Conservation (phyloP, 2,113 vertebrate species). For the Bubo scandiacus region DNA sequence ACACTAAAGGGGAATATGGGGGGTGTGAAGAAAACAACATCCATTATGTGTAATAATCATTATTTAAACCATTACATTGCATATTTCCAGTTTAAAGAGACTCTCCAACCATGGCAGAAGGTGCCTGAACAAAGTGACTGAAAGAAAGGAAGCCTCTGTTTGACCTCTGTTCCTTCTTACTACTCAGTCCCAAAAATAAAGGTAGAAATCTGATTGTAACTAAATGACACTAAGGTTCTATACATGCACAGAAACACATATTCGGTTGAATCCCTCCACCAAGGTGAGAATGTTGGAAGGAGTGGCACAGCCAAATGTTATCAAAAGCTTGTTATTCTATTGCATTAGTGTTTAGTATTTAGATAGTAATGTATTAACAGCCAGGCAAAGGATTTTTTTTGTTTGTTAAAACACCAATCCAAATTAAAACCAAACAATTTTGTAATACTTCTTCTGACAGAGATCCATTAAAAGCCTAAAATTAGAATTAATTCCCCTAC, state of each 20-base stretch:
- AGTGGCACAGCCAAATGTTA: background rate
- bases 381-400: background rate
- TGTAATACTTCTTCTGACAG: background rate
- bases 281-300: background rate
- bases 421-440: background rate
- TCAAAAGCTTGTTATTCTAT: background rate
- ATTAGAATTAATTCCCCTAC: background rate
- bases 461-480: background rate
- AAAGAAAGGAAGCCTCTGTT: background rate
- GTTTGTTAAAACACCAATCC: background rate
- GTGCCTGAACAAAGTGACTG: background rate
- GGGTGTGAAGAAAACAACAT: background rate
- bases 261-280: background rate
- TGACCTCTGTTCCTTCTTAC: background rate
- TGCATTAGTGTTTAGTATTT: background rate
- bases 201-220: rapidly evolving
- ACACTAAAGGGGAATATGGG: background rate
- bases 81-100: background rate
- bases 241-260: background rate
- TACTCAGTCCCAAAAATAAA: background rate
- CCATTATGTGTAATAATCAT: background rate
- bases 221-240: background rate
- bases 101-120: background rate
- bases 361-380: background rate
- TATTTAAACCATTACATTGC: background rate